Conservation (phyloP, 2,797 vertebrate species). For the Taeniopygia guttata region DNA sequence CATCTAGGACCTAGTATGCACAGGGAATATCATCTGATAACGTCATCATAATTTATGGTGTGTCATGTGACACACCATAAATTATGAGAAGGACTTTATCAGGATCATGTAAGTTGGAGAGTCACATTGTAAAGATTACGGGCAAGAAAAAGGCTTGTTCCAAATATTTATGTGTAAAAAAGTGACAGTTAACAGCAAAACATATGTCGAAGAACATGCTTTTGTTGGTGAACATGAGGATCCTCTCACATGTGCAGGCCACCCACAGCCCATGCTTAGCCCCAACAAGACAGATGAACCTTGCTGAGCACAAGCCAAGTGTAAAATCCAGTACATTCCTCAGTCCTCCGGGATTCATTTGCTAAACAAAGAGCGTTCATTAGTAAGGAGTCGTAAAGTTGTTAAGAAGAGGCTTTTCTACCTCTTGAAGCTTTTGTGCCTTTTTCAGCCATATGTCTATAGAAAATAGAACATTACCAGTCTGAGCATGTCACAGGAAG, state of each 20-base stretch:
- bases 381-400: background rate
- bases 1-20: background rate
- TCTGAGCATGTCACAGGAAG: background rate
- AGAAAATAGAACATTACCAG: background rate
- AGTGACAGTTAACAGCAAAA: constrained; percentile 6
- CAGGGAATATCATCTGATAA: background rate
- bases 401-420: constrained; percentile 31
- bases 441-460: background rate
- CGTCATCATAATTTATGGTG: background rate
- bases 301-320: background rate
- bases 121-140: constrained; percentile 2
- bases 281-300: background rate
- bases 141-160: constrained; percentile 28
- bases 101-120: constrained; percentile 4
- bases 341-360: constrained; percentile 2
- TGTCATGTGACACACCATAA: background rate
- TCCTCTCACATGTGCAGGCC: background rate
- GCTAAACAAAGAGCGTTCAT: constrained; percentile 22
- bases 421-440: background rate
- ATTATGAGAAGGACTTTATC: background rate
- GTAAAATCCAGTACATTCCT: background rate
- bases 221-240: background rate
- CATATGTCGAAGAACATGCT: background rate
- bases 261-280: background rate
- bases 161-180: constrained; percentile 7